Conservation (phyloP, 2,888 invertebrate species). For the Megaustenia siamemsis region DNA sequence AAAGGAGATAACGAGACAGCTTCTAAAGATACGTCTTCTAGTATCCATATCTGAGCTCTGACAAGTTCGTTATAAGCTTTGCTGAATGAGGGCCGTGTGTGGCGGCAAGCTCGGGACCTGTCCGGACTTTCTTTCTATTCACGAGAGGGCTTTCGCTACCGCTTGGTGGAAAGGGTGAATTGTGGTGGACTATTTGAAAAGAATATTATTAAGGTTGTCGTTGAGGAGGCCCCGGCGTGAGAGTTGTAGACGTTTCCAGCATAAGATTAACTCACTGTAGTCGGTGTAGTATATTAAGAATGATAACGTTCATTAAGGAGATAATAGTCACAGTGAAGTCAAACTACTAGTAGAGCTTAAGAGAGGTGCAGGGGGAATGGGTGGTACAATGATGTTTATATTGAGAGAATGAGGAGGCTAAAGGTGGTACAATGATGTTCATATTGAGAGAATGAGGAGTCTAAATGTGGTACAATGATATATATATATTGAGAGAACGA, state of each 20-base stretch:
- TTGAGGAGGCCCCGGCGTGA: background rate
- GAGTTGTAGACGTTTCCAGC: too few relatives aligned
- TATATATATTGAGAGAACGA: too few relatives aligned
- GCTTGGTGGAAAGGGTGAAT: background rate
- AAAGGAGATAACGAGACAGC: slow-evolving; percentile 18
- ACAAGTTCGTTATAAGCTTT: slow-evolving; percentile 25
- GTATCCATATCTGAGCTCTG: slow-evolving; percentile 21
- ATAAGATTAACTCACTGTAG: background rate
- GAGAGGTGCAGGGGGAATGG: too few relatives aligned
- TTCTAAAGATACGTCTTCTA: background rate
- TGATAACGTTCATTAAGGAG: too few relatives aligned
- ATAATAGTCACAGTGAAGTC: too few relatives aligned
- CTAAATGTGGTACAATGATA: too few relatives aligned
- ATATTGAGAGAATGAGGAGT: too few relatives aligned
- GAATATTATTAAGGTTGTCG: background rate
- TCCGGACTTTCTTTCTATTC: background rate
- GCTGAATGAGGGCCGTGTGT: slow-evolving; percentile 9
- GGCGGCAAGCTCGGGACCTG: background rate
- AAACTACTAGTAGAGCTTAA: too few relatives aligned
- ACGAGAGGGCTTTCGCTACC: background rate
- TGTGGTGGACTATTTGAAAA: background rate
- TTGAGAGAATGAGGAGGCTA: too few relatives aligned
- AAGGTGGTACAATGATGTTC: too few relatives aligned
- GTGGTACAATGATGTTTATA: too few relatives aligned
- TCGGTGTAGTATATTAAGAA: too few relatives aligned